Evolutionary conservation across 37 sponge, comb jelly and placozoan species (phyloP).

Genomic region (Geodia barretti): DNA sequence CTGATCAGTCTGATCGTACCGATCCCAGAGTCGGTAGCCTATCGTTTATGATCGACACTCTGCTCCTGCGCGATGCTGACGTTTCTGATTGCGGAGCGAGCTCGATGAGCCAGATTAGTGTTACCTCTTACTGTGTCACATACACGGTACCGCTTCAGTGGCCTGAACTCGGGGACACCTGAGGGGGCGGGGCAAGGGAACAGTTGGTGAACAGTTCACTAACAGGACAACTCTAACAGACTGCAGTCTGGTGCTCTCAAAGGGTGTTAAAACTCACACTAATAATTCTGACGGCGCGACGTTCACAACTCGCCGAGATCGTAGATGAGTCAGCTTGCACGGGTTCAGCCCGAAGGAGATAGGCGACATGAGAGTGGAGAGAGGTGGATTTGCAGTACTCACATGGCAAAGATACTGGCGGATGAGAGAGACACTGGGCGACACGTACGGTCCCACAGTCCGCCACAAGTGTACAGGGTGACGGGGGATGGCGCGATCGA

Average conservation of each 20-base stretch:
- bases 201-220: too few species aligned
- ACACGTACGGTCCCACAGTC: conserved; percentile 67
- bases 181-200: too few species aligned
- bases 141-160: conserved; percentile 78
- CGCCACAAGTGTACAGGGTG: conserved; percentile 73
- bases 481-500: conserved; percentile 39
- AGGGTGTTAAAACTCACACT: too few species aligned
- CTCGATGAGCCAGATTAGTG: conserved; percentile 77
- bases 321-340: background rate
- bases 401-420: conserved; percentile 44
- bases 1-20: too few species aligned
- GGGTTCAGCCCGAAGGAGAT: too few species aligned
- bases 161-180: conserved; percentile 67
- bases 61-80: conserved; percentile 46
- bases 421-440: conserved; percentile 80
- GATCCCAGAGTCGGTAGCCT: conserved; percentile 24
- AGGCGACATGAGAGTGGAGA: background rate
- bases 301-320: conserved; percentile 23
- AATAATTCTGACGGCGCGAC: too few species aligned
- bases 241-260: too few species aligned
- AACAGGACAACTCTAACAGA: too few species aligned
- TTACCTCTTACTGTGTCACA: conserved; percentile 75
- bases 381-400: conserved; percentile 46
- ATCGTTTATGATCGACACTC: conserved; percentile 25
- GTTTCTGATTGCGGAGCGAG: conserved; percentile 31